Evolutionary conservation across 2,888 invertebrate species (phyloP).

Genomic region (Archips crataeganus): DNA sequence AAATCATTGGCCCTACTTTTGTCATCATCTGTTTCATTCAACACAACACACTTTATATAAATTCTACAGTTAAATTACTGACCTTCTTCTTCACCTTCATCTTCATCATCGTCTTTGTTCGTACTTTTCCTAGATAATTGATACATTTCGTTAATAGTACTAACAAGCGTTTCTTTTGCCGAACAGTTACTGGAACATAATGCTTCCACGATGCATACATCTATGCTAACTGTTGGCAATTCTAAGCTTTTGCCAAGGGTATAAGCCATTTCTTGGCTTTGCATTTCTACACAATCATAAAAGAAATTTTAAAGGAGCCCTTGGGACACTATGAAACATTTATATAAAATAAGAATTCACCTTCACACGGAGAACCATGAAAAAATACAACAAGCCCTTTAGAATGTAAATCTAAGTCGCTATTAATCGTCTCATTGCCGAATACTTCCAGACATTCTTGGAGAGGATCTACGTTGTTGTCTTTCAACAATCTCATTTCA

Average conservation of each 20-base stretch:
- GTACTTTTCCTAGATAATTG: slow-evolving; percentile 51
- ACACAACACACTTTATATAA: too few relatives aligned
- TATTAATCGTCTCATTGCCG: slow-evolving; percentile 49
- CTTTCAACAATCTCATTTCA: slow-evolving; percentile 67
- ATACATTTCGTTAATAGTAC: slow-evolving; percentile 67
- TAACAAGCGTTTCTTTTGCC: slow-evolving; percentile 59
- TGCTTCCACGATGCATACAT: slow-evolving; percentile 79
- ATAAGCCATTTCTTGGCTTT: slow-evolving; percentile 75
- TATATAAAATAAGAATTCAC: slow-evolving; percentile 49
- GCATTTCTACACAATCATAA: slow-evolving; percentile 57
- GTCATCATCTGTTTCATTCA: too few relatives aligned
- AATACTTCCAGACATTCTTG: slow-evolving; percentile 61
- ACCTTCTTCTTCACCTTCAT: slow-evolving; percentile 58
- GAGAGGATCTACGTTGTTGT: slow-evolving; percentile 66
- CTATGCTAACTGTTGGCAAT: slow-evolving; percentile 81
- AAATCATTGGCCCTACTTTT: too few relatives aligned
- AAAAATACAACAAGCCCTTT: slow-evolving; percentile 75
- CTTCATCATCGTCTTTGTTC: slow-evolving; percentile 50
- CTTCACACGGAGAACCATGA: slow-evolving; percentile 78
- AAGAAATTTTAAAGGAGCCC: neutral
- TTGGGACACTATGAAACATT: neutral
- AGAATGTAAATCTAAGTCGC: slow-evolving; percentile 53
- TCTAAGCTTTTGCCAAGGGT: slow-evolving; percentile 70
- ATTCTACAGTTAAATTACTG: slow-evolving; percentile 4
- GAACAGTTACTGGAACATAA: slow-evolving; percentile 61